phyloP scores from a whole-genome alignment of 2,888 invertebrate genomes.

The Eurois occulta region DNA sequence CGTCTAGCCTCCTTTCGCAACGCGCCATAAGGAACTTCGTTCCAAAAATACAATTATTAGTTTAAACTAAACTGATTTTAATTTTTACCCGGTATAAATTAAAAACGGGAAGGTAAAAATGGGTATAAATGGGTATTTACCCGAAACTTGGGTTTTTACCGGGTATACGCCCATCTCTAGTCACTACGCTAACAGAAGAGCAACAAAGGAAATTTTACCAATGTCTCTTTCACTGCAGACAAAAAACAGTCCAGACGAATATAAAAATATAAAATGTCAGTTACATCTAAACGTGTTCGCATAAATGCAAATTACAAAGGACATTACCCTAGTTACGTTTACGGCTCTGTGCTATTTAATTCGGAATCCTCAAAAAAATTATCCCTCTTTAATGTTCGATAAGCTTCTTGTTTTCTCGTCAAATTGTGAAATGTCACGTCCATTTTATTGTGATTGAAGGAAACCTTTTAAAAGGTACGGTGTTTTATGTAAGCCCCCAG shows the following conservation, averaged over 20 bases:
- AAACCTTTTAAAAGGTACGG: slow-evolving; percentile 45
- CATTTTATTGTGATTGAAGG: slow-evolving; percentile 57
- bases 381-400: slow-evolving; percentile 33
- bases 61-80: too few relatives aligned
- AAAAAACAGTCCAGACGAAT: neutral
- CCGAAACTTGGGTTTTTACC: too few relatives aligned
- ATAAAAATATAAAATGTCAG: slow-evolving; percentile 40
- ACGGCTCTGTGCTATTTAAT: slow-evolving; percentile 53
- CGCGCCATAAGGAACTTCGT: too few relatives aligned
- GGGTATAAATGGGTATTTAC: too few relatives aligned
- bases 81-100: too few relatives aligned
- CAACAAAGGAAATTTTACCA: neutral
- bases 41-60: too few relatives aligned
- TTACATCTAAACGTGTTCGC: slow-evolving; percentile 19
- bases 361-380: slow-evolving; percentile 37
- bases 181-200: neutral
- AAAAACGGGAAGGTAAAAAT: too few relatives aligned
- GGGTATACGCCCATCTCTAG: too few relatives aligned
- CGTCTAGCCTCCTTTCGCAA: too few relatives aligned
- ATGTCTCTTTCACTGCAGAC: neutral
- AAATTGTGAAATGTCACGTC: slow-evolving; percentile 57
- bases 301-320: slow-evolving; percentile 47
- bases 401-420: slow-evolving; percentile 45
- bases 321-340: slow-evolving; percentile 46
- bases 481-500: slow-evolving; percentile 25